Conservation (phyloP, 2,888 invertebrate species). For the Fabriciana adippe region DNA sequence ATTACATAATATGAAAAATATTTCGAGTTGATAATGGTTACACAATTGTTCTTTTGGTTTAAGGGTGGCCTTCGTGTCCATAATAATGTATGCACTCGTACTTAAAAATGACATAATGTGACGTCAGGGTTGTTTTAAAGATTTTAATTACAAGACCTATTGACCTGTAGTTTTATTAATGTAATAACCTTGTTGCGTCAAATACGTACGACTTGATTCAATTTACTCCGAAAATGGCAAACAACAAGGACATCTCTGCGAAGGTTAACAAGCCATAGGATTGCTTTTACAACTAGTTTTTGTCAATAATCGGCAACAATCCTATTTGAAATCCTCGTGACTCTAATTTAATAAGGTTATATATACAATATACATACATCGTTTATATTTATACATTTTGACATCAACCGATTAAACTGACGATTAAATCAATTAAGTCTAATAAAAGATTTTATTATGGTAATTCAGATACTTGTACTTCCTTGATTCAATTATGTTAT, state of each 20-base stretch:
- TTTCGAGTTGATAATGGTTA: not conserved
- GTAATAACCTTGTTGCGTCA: constrained; percentile 44
- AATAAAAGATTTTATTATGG: not conserved
- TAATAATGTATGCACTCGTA: not conserved
- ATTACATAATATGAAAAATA: not conserved
- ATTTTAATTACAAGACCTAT: constrained; percentile 38
- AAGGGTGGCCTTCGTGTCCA: constrained; percentile 5
- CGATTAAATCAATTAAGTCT: not conserved
- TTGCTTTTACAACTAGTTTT: constrained; percentile 40
- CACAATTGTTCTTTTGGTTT: not conserved
- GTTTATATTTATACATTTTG: constrained; percentile 6
- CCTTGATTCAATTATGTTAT: no score
- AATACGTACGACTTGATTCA: constrained; percentile 41
- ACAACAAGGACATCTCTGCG: constrained; percentile 42
- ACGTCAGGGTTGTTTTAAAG: constrained; percentile 24
- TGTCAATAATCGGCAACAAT: constrained; percentile 34
- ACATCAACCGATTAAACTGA: constrained; percentile 7
- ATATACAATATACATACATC: not conserved
- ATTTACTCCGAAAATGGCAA: constrained; percentile 44
- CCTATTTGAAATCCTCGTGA: constrained; percentile 29
- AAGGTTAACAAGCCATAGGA: constrained; percentile 41
- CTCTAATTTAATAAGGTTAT: constrained; percentile 24
- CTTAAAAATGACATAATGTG: constrained; percentile 22
- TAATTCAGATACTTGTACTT: no score
- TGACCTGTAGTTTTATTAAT: constrained; percentile 43